Evolutionary conservation across 2,888 invertebrate species (phyloP).

Genomic region (Galeruca laticollis): DNA sequence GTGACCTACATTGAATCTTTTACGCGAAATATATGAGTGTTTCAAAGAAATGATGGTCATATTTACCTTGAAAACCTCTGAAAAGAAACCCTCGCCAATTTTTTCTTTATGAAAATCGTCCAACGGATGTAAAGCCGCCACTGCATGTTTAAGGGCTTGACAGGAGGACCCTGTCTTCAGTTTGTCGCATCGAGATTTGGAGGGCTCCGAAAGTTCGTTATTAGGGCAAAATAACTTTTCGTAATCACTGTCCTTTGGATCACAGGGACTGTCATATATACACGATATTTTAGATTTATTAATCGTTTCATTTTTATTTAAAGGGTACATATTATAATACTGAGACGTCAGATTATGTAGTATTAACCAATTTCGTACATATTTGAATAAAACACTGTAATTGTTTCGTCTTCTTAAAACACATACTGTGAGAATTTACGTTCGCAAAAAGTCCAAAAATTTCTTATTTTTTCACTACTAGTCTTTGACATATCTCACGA

Average conservation of each 20-base stretch:
- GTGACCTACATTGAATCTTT: conserved; percentile 48
- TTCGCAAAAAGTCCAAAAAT: conserved; percentile 31
- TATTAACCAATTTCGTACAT: conserved; percentile 67
- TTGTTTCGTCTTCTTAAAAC: conserved; percentile 53
- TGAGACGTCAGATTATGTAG: conserved; percentile 56
- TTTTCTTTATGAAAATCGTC: conserved; percentile 95
- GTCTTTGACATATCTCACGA: conserved; percentile 36
- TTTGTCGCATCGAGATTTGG: conserved; percentile 66
- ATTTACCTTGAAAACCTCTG: conserved; percentile 96
- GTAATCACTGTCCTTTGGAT: conserved; percentile 64
- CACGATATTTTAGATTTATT: conserved; percentile 59
- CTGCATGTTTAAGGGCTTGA: conserved; percentile 90
- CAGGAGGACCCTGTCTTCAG: conserved; percentile 83
- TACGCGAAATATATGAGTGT: conserved; percentile 24
- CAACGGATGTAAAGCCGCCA: conserved; percentile 89
- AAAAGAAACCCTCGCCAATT: conserved; percentile 96
- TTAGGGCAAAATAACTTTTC: conserved; percentile 64
- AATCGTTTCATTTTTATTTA: conserved; percentile 55
- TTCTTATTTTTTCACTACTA: conserved; percentile 37
- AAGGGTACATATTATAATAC: conserved; percentile 59
- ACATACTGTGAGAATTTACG: conserved; percentile 55
- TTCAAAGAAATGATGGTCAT: neutral
- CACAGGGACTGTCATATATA: conserved; percentile 65
- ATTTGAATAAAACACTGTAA: conserved; percentile 58
- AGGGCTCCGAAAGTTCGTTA: conserved; percentile 65